A percentile compares a stretch with the other conserved stretches of the same genome.
Conservation (phyloP, 1,140 invertebrate genomes). For the Phthorimaea operculella region DNA sequence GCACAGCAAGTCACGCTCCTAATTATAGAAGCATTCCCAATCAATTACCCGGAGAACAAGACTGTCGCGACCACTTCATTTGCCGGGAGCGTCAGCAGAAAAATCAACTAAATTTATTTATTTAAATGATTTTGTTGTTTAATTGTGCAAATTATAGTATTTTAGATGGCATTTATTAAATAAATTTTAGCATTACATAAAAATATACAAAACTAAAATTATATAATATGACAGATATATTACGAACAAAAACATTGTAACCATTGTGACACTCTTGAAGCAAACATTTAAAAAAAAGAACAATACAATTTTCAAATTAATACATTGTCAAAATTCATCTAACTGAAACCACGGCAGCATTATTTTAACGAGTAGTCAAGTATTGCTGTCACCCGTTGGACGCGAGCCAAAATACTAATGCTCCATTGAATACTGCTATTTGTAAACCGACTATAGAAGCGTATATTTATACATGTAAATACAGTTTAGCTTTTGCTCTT, state of each 20-base stretch:
- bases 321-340: background rate
- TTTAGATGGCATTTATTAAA: no score
- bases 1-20: constrained; percentile 50
- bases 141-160: no score
- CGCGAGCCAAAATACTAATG: constrained; percentile 60
- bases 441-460: constrained; percentile 5
- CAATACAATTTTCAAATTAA: background rate
- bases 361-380: constrained; percentile 35
- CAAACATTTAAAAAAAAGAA: no score
- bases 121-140: no score
- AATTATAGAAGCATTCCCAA: constrained; percentile 67
- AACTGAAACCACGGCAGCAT: background rate
- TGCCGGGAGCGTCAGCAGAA: constrained; percentile 32
- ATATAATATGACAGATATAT: no score
- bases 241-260: no score
- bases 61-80: constrained; percentile 33
- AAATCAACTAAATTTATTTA: background rate
- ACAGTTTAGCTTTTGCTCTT: constrained; percentile 18
- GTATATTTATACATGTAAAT: constrained; percentile 4
- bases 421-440: constrained; percentile 65
- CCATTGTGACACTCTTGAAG: background rate
- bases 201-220: no score
- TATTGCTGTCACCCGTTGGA: constrained; percentile 39
- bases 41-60: constrained; percentile 57
- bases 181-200: no score